Evolutionary conservation across 2,797 vertebrate genomes (phyloP).

Genomic region (Enteromius fasciolatus): DNA sequence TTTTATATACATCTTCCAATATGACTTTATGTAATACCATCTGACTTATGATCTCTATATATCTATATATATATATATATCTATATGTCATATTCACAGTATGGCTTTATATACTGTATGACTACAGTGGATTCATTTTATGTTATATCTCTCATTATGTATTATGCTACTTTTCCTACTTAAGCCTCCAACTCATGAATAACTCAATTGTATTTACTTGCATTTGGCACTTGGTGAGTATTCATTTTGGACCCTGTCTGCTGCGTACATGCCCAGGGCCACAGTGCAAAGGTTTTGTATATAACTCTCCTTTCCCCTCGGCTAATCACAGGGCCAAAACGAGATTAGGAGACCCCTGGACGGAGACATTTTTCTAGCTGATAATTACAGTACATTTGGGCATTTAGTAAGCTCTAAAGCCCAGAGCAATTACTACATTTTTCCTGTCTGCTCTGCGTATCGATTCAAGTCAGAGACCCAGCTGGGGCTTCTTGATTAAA

Average conservation of each 20-base stretch:
- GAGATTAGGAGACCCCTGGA: constrained; percentile 36
- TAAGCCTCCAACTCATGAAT: background rate
- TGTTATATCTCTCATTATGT: background rate
- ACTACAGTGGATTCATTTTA: background rate
- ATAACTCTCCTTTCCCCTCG: constrained; percentile 4
- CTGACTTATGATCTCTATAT: background rate
- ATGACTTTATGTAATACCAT: background rate
- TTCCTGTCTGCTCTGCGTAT: constrained; percentile 52
- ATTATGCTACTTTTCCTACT: background rate
- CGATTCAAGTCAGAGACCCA: constrained; percentile 64
- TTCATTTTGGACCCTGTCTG: constrained; percentile 10
- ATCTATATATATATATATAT: too few species aligned
- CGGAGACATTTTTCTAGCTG: constrained; percentile 48
- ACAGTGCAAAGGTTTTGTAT: constrained; percentile 5
- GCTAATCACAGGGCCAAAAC: constrained; percentile 43
- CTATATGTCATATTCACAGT: background rate
- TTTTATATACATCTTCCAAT: background rate
- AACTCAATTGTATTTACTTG: background rate
- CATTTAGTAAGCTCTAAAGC: constrained; percentile 58
- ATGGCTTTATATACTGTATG: background rate
- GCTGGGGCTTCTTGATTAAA: constrained; percentile 73
- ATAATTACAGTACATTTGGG: constrained; percentile 56
- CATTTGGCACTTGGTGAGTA: background rate
- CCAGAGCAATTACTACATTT: constrained; percentile 59
- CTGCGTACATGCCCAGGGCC: background rate